These are phyloP conservation scores for Choristoneura fumiferana DNA, from an alignment of 1,140 invertebrate genomes.

Conservation along the genomic window DNA sequence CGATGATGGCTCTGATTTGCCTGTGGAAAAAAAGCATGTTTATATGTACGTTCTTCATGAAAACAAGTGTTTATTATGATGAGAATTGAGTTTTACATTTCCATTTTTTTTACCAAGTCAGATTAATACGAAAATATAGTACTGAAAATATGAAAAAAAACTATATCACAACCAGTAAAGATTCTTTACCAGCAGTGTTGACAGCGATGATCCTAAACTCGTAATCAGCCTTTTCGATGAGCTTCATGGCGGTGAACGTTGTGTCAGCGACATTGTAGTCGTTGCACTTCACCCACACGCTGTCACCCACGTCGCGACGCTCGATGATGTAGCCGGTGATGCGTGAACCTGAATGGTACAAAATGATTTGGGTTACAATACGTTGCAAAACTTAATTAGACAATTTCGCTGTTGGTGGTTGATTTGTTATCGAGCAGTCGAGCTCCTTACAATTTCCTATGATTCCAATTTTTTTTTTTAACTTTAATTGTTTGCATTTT, in stretches of 20 bases:
- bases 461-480: no score
- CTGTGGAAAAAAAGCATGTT: slow-evolving; percentile 55
- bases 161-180: no score
- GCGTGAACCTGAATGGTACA: slow-evolving; percentile 79
- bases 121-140: no score
- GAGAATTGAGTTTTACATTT: no score
- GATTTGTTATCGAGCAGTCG: no score
- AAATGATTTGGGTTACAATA: not conserved
- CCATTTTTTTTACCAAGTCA: no score
- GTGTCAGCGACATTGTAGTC: slow-evolving; percentile 92
- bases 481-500: no score
- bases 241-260: slow-evolving; percentile 88
- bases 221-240: slow-evolving; percentile 92
- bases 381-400: no score
- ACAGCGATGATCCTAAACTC: slow-evolving; percentile 95
- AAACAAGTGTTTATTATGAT: no score
- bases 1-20: slow-evolving; percentile 92
- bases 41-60: not conserved
- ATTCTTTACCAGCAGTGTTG: slow-evolving; percentile 82
- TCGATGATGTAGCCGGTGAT: slow-evolving; percentile 96
- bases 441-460: no score
- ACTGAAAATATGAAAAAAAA: no score
- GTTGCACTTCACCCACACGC: slow-evolving; percentile 91
- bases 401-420: no score
- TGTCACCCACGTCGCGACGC: slow-evolving; percentile 90